Conservation (phyloP, 2,113 vertebrate species). For the Sinocyclocheilus anshuiensis region DNA sequence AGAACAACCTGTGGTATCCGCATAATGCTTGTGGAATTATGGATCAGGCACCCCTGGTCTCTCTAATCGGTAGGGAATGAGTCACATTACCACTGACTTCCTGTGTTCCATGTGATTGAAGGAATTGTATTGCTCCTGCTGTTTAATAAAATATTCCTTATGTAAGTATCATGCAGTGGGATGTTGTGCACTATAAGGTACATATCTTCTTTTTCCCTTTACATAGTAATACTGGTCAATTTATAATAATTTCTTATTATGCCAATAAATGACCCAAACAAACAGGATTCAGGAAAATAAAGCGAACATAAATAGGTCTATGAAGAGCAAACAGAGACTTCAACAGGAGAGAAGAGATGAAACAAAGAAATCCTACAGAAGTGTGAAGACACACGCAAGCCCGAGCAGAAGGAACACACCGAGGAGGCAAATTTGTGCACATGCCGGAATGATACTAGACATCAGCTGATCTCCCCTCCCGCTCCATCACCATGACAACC, state of each 20-base stretch:
- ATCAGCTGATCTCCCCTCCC: conserved; percentile 85
- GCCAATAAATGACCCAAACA: neutral
- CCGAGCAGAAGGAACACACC: conserved; percentile 48
- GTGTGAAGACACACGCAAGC: conserved; percentile 36
- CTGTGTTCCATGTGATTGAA: neutral
- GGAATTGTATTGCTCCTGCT: neutral
- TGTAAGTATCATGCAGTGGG: neutral
- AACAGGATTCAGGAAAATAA: neutral
- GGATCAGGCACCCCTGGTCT: conserved; percentile 36
- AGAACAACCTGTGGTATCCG: conserved; percentile 7
- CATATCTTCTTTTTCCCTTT: no score
- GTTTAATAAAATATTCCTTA: neutral
- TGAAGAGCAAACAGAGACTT: conserved; percentile 18
- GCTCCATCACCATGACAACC: conserved; percentile 88
- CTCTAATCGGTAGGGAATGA: conserved; percentile 24
- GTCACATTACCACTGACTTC: conserved; percentile 57
- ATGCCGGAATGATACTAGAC: conserved; percentile 76
- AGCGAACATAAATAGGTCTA: neutral
- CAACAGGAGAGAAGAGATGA: neutral
- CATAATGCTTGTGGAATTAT: conserved; percentile 45
- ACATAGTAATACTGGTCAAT: neutral
- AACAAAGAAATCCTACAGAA: conserved; percentile 15
- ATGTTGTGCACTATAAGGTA: neutral
- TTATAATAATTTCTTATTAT: neutral
- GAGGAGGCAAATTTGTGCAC: conserved; percentile 64